These are phyloP conservation scores for Cephonodes hylas DNA, from an alignment of 2,888 invertebrate species.

Conservation along the genomic window DNA sequence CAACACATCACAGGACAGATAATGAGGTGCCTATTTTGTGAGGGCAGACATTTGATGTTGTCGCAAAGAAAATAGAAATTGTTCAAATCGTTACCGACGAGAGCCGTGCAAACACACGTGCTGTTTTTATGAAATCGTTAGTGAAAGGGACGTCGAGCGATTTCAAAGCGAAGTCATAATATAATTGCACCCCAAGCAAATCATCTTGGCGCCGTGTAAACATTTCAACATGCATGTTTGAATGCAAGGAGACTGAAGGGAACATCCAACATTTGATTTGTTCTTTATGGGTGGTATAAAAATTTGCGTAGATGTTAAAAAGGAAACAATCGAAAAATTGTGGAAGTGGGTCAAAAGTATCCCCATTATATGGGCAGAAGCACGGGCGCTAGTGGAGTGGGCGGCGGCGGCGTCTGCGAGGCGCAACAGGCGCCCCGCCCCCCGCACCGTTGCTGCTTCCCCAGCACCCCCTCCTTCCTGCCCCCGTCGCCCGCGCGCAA, in stretches of 20 bases:
- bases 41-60: slow-evolving; percentile 24
- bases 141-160: background rate
- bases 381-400: slow-evolving; percentile 54
- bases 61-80: slow-evolving; percentile 36
- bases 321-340: slow-evolving; percentile 34
- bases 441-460: slow-evolving; percentile 31
- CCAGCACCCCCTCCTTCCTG: slow-evolving; percentile 65
- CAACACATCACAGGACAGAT: slow-evolving; percentile 10
- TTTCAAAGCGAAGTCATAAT: slow-evolving; percentile 14
- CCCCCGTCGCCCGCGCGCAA: slow-evolving; percentile 56
- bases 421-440: slow-evolving; percentile 75
- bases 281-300: background rate
- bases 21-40: slow-evolving; percentile 15
- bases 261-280: background rate
- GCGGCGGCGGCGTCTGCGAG: slow-evolving; percentile 73
- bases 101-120: slow-evolving; percentile 27
- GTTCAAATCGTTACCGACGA: slow-evolving; percentile 41
- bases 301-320: slow-evolving; percentile 32
- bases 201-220: background rate
- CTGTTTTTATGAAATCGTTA: slow-evolving; percentile 8
- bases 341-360: slow-evolving; percentile 67
- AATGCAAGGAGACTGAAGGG: background rate
- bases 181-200: background rate
- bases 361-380: slow-evolving; percentile 56
- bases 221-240: background rate